Percentiles rank a stretch among this genome's conserved stretches.
phyloP scores from a whole-genome alignment of 1,140 invertebrate genomes.

The Halictus rubicundus region DNA sequence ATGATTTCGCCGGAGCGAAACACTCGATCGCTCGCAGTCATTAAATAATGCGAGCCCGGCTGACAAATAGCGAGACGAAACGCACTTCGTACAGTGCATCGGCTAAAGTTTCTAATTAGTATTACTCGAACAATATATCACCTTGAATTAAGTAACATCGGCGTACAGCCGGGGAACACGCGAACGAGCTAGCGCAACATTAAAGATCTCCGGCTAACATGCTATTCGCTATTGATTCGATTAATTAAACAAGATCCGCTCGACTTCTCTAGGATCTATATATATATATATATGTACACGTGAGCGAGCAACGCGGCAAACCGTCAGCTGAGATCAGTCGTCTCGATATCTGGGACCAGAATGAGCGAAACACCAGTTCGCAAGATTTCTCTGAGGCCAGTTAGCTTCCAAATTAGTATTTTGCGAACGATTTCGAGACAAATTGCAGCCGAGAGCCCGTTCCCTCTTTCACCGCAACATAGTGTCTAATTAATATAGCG shows the following conservation, averaged over 20 bases:
- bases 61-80: conserved; percentile 1
- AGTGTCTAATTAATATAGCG: conserved; percentile 40
- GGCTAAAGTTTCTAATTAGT: conserved; percentile 38
- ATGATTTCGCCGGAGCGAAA: background rate
- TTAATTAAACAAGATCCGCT: conserved; percentile 51
- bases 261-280: conserved; percentile 33
- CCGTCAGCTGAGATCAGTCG: conserved; percentile 23
- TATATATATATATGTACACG: background rate
- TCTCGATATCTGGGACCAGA: background rate
- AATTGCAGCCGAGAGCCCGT: conserved; percentile 18
- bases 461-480: background rate
- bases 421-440: conserved; percentile 29
- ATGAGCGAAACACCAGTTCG: background rate
- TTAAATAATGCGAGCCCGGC: background rate
- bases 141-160: conserved; percentile 41
- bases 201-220: conserved; percentile 26
- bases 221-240: conserved; percentile 39
- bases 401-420: conserved; percentile 36
- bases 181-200: conserved; percentile 33
- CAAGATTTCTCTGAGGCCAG: conserved; percentile 10
- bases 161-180: conserved; percentile 20
- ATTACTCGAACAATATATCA: conserved; percentile 37
- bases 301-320: background rate
- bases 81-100: background rate
- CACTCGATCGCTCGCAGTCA: background rate